Evolutionary conservation across 2,113 vertebrate species (phyloP), one percentile per base, ranked within the genome.

Genomic region (Diphyllodes magnificus): DNA sequence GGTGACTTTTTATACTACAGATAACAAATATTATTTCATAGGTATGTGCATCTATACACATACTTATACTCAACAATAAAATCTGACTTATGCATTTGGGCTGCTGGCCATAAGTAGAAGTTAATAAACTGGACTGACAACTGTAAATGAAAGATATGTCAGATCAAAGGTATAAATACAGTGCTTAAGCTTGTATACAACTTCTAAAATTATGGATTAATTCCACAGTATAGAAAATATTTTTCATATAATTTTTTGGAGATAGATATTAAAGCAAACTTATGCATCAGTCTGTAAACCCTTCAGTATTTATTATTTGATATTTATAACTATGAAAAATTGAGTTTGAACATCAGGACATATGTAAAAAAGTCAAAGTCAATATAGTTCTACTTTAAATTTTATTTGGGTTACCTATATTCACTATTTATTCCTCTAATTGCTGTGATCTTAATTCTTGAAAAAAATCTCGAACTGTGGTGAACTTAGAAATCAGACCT

Each of bases 301-400:
- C 9, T 60, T 59, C 25, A n/a, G 14, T 33, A 37, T 49, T 49
- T 51, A 61, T 57, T 15, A 69, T 56, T 70, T 70, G 0, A 4
- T 82, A 39, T 61, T 71, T 82, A 20, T 22, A 91, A 16, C 2
- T 7, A 33, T 56, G 24, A 54, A 72, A 65, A 82, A 59, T 4
- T 0, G 2, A 66, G 13, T 27, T 76, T 53, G 63, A 5, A 35
- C 2, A 10, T 54, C 28, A 51, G 0, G 18, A 28, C 1, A 20
- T 20, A n/a, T 11, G 10, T 14, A 45, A 92, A 63, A 30, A 44
- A 40, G 3, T 16, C 5, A 50, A 60, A 47, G 7, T 6, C 17
- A 44, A 23, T 11, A 40, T 12, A 45, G 9, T 40, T 64, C 16
- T 81, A 40, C 6, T 60, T 54, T 25, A 20, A 63, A 63, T 60